Base-by-base conservation (phyloP, 1,140 invertebrate species). In the Brachionus rubens region DNA sequence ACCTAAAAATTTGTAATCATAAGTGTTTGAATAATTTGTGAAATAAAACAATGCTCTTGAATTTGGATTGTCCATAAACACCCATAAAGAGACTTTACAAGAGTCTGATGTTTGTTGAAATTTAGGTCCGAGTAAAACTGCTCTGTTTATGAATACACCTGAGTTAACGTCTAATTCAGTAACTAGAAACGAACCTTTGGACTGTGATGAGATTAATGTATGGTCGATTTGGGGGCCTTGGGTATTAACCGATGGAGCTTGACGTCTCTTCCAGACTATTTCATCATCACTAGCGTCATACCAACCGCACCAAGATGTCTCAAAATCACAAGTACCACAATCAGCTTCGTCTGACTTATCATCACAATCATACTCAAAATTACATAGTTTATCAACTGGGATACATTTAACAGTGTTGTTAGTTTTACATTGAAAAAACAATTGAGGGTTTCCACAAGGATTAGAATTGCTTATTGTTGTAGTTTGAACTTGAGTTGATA, bases 171-270 rank as follows among this genome's bases (percentile, higher is more conserved):
- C 90, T 14, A 65, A 43, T 65, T 65, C 40, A 3, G 59, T 65
- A 1, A 65, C 43, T 7, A 65, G 6, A 14, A 65, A 65, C 12
- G 33, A 65, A 14, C 59, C 59, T 33, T 91, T 89, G 79, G 90
- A 90, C 84, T 91, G 88, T 40, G 77, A 52, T 21, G 59, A 77
- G 28, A 59, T 67, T 3, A 67, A 65, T 0, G 91, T 91, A 79
- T 91, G 90, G 81, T 91, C 91, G 78, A 86, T 87, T 3, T 87
- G 87, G 0, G 90, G 91, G 6, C 91, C 91, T 0, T 90, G 86
- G 19, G 77, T 62, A 10, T 79, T 79, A 36, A 90, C 89, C 0
- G 90, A 90, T 16, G 86, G 85, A 47, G 86, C 88, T 78, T 89
- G 89, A 26, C 88, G 85, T 76, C 90, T 82, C n/a, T 78, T 85